phyloP scores from a whole-genome alignment of 2,113 vertebrate genomes.

The Eublepharis macularius region DNA sequence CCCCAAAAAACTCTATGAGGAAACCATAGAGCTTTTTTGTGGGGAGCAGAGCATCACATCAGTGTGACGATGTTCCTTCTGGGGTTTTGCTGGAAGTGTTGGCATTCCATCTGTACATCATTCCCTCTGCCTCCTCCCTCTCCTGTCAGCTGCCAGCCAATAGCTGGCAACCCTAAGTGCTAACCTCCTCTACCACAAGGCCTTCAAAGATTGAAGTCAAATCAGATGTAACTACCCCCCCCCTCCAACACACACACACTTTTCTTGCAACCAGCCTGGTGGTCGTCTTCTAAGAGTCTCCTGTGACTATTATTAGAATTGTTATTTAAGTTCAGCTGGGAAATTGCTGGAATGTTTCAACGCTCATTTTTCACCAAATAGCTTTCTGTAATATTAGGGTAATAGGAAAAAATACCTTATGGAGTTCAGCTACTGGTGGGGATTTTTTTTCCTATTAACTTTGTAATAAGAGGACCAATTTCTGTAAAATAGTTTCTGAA shows the following conservation, averaged over 20 bases:
- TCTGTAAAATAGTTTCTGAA: conserved; percentile 52
- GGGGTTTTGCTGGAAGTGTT: too few relatives aligned
- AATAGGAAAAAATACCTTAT: conserved; percentile 49
- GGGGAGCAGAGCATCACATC: too few relatives aligned
- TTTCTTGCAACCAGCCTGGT: too few relatives aligned
- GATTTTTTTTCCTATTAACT: conserved; percentile 68
- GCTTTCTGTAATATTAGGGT: conserved; percentile 53
- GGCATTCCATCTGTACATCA: too few relatives aligned
- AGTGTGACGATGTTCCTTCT: too few relatives aligned
- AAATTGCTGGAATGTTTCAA: conserved; percentile 63
- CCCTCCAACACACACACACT: too few relatives aligned
- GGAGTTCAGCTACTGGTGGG: conserved; percentile 49
- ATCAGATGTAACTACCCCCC: not conserved
- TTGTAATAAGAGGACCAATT: conserved; percentile 64
- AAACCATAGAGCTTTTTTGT: too few relatives aligned
- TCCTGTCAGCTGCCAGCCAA: too few relatives aligned
- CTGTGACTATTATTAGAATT: conserved; percentile 31
- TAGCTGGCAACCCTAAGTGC: too few relatives aligned
- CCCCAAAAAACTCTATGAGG: too few relatives aligned
- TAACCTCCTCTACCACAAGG: too few relatives aligned
- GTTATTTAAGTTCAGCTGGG: conserved; percentile 53
- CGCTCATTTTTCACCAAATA: conserved; percentile 60
- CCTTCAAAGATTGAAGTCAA: not conserved
- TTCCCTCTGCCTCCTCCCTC: too few relatives aligned
- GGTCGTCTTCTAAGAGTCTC: conserved; percentile 30